Conservation (phyloP, 2,113 vertebrate genomes). For the Chunga burmeisteri region DNA sequence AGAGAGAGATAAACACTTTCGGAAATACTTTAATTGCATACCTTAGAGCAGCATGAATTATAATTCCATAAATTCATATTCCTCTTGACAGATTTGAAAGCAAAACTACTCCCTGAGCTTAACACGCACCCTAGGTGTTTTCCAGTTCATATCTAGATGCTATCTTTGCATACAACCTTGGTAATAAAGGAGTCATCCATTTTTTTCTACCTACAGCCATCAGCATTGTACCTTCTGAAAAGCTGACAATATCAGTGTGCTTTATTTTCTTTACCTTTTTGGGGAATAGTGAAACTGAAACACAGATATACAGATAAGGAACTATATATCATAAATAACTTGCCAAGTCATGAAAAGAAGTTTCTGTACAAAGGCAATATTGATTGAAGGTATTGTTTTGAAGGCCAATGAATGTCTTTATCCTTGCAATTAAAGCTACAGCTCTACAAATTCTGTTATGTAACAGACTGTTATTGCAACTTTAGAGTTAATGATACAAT, state of each 20-base stretch:
- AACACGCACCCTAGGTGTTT: neutral
- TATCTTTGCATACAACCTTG: neutral
- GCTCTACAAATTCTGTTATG: neutral
- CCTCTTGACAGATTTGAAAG: neutral
- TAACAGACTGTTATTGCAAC: neutral
- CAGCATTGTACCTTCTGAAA: neutral
- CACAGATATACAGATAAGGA: neutral
- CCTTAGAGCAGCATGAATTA: neutral
- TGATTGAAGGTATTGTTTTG: neutral
- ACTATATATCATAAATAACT: neutral
- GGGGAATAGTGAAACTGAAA: neutral
- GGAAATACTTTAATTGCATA: neutral
- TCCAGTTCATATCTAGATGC: neutral
- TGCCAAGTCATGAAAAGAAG: neutral
- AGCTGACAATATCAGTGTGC: neutral
- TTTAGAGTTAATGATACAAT: neutral
- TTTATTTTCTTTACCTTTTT: neutral
- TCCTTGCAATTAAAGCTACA: neutral
- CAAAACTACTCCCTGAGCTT: neutral
- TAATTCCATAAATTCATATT: neutral
- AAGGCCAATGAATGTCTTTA: neutral
- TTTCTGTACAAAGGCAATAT: neutral
- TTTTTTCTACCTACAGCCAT: neutral
- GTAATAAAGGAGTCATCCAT: neutral
- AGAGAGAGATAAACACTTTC: neutral